Conservation (phyloP, 1,140 invertebrate genomes). For the Aphelinus certus region DNA sequence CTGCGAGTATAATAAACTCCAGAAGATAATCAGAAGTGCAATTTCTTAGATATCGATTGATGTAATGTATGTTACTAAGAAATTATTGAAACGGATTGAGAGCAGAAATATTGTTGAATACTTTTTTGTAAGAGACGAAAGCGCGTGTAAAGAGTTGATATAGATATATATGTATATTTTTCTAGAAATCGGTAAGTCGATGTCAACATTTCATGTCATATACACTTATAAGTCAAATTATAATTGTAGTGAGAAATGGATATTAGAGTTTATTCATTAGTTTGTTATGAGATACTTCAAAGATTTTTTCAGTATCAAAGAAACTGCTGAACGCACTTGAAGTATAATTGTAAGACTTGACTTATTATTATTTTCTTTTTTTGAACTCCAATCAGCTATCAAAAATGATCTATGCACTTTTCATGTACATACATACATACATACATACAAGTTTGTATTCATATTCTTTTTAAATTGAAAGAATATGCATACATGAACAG, state of each 20-base stretch:
- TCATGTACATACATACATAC: too few relatives aligned
- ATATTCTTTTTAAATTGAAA: too few relatives aligned
- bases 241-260: background rate
- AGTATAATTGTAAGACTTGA: background rate
- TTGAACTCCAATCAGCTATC: background rate
- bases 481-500: background rate
- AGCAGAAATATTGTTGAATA: conserved; percentile 8
- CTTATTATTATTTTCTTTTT: background rate
- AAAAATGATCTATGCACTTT: background rate
- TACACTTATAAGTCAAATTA: background rate
- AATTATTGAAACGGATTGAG: background rate
- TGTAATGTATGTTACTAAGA: conserved; percentile 11
- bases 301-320: background rate
- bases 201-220: background rate
- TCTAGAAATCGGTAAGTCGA: conserved; percentile 13
- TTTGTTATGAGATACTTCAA: conserved; percentile 3
- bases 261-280: conserved; percentile 16
- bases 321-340: background rate
- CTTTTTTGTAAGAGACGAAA: conserved; percentile 18
- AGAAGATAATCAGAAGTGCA: background rate
- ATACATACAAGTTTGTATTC: too few relatives aligned
- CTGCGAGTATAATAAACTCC: conserved; percentile 6
- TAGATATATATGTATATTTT: conserved; percentile 6
- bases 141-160: conserved; percentile 5
- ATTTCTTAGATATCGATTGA: conserved; percentile 19